Evolutionary conservation across 2,797 vertebrate species (phyloP), one percentile per base, ranked within the genome.

Genomic region (Gobio occitaniae): DNA sequence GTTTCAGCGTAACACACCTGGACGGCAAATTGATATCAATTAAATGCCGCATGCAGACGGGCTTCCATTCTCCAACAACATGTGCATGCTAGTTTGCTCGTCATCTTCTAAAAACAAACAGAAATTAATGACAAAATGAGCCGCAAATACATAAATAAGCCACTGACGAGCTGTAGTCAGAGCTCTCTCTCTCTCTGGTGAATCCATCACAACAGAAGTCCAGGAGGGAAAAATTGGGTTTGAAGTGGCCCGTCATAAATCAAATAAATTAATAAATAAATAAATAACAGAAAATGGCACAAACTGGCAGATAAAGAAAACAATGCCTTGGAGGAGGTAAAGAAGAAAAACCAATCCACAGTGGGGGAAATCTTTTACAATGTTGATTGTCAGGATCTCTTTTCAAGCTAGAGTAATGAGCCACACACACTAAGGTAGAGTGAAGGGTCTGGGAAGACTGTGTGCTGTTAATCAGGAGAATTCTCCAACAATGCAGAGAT

Each of bases 381-480:
- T 93, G 91, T 90, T 94, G 89, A 94, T 95, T 96, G 95, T 95
- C 93, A 68, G 92, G 92, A 92, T 94, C 93, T 93, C 93, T 94
- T 95, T 89, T 95, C 94, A 94, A 91, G 88, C 92, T 68, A 93
- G 92, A 93, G 92, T 95, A 94, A 92, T 89, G 92, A 92, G 93
- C 93, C 69, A 54, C 47, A 71, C 21, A 69, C 52, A 76, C 79
- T 15, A 17, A 32, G 63, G 61, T 63, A 15, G 11, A 65, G 13
- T 65, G 29, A 65, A 76, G 93, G 92, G 92, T 91, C 93, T 93
- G 95, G 93, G 93, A 95, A 94, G 93, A 93, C 93, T 93, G 94
- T 95, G 94, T 92, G 92, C 93, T 94, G 92, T 93, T 95, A 94
- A 94, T 94, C 92, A 93, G 92, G 94, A 94, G 93, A 92, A 91